Evolutionary conservation across 1,140 invertebrate species (phyloP), one percentile per base, ranked within the genome.

Genomic region (Pogonomyrmex californicus): DNA sequence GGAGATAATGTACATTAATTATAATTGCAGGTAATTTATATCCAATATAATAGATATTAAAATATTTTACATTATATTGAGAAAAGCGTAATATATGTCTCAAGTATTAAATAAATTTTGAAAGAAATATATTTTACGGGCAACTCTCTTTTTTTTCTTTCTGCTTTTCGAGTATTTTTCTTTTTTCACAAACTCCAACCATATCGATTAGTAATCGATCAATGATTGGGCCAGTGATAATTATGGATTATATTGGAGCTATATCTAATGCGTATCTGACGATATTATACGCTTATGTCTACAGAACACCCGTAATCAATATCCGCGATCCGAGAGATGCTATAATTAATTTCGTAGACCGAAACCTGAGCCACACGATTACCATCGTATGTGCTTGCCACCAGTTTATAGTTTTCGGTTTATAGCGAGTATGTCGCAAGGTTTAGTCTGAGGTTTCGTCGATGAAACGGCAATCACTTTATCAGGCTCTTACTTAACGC

Each of bases 391-490:
- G 38, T 41, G 65, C 23, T 56, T 49, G 23, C 49, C 23, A 7
- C 41, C 41, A n/a, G 51, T 82, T 82, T 82, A 60, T 44, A 33
- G 49, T n/a, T 58, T 76, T 78, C 33, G 17, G 60, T 78, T 78
- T 78, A 12, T 41, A 44, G 2, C 51, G 5, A 36, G 60, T 14
- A 30, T 30, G 44, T 63, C 58, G 47, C 36, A 17, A 62, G 44
- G 33, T 23, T 83, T 76, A 71, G 10, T n/a, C 7, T 17, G 23
- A 3, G 23, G 49, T 85, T 62, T 85, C 49, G 65, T n/a, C 71
- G 71, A 85, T 85, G 41, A 77, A 17, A 77, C 58, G 36, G 9
- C n/a, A 65, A 85, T 85, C 82, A 65, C 56, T 85, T 85, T 78
- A 85, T 78, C 81, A 85, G 58, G 36, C 33, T 14, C 44, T 85